Evolutionary conservation across 2,797 vertebrate species (phyloP), one percentile per base, ranked within the genome.

Genomic region (Erithacus rubecula): DNA sequence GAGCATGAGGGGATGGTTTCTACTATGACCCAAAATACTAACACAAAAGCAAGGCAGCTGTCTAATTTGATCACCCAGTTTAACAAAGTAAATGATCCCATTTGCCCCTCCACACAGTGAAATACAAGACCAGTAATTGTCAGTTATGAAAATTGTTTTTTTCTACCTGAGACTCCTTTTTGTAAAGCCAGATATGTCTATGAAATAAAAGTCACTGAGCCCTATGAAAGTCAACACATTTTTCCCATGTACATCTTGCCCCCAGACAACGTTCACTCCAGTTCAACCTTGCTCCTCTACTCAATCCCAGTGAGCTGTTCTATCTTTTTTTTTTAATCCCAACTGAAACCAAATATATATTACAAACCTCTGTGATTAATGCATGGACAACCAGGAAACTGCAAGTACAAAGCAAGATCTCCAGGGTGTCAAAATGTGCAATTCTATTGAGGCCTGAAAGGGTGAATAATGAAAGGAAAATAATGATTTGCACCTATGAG

Each of bases 341-440:
- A 51, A 41, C 30, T 91, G 26, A 87, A 64, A 69, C 34, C 14
- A 7, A 93, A 75, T 16, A 5, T 41, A 80, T 6, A 2, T 26
- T 79, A n/a, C 47, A 89, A 88, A 46, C 39, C 32, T 91, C 63
- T 71, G 56, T 65, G 78, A 77, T 92, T 94, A 90, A 83, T 56
- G 6, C 26, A 86, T 8, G 10, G 30, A 76, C 65, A 89, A 74
- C 26, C 39, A 82, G 22, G n/a, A 81, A 81, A 82, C 79, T 44
- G 46, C 49, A 89, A 93, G 37, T 92, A 53, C 51, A 78, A 72
- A 87, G 39, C 20, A 83, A 11, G 19, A 74, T 65, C 34, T 44
- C 53, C 36, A 49, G 22, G 37, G 53, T 46, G 86, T 74, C 23
- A 63, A 67, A 88, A 85, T 41, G 18, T 26, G 11, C 34, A 60